Evolutionary conservation across 2,797 vertebrate species (phyloP), one percentile per base, ranked within the genome.

Genomic region (Diglossa cyanea): DNA sequence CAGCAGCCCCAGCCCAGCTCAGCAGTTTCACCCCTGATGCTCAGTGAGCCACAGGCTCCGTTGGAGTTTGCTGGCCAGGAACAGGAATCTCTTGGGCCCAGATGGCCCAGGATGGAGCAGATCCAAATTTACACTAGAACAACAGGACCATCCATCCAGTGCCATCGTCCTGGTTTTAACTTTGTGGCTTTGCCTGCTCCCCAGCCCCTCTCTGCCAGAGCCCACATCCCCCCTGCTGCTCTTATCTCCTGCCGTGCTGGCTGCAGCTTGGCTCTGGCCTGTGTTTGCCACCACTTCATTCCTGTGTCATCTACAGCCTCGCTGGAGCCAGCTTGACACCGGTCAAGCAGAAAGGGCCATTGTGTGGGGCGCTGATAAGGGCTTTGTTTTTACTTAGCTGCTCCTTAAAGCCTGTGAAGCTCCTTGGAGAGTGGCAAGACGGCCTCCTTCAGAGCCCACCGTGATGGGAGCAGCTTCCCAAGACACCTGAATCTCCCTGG

Each of bases 151-250:
- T 60, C 42, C 47, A 3, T 72, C 66, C 70, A 7, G 58, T 68
- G 25, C 14, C 50, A 48, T 44, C 7, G 4, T 65, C 58, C 28
- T 70, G 4, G 0, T 28, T 80, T 88, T 65, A 71, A 37, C 26
- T 86, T 25, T 25, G 76, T 65, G 71, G 31, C 67, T 91, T 91
- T 88, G 62, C 47, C 40, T 92, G 21, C 31, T 73, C 11, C 37
- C 40, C 8, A 6, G 33, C 35, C 39, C 76, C 83, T 7, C 19
- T 63, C 21, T 7, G 33, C 73, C 58, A 23, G 55, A 72, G 17
- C 42, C 83, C 19, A 3, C n/a, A 16, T 48, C n/a, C 63, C 25
- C 47, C 0, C 0, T 0, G 0, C 1, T 0, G 2, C 57, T 68
- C 62, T 95, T 88, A 78, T 81, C 94, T 92, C 70, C 62, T 81